phyloP scores from a whole-genome alignment of 2,113 vertebrate species.

The Labrus mixtus region DNA sequence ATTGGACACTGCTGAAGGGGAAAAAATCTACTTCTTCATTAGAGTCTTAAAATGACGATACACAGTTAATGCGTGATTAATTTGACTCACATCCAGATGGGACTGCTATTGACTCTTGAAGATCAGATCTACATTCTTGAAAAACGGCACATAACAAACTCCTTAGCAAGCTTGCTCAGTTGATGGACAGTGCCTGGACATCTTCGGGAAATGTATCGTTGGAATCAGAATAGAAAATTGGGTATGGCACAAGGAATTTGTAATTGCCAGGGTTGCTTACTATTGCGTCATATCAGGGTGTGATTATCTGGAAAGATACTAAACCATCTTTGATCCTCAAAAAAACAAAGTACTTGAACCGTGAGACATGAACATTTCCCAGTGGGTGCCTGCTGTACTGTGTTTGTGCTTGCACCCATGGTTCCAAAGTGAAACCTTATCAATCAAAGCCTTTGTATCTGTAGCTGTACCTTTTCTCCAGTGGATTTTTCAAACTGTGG shows the following conservation, averaged over 20 bases:
- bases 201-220: not conserved
- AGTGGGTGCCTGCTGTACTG: not conserved
- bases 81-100: too few relatives aligned
- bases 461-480: not conserved
- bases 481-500: constrained; percentile 2
- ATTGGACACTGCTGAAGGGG: too few relatives aligned
- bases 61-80: too few relatives aligned
- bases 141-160: not conserved
- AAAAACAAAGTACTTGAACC: not conserved
- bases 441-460: constrained; percentile 1
- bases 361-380: not conserved
- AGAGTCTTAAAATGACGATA: too few relatives aligned
- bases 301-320: not conserved
- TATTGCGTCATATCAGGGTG: not conserved
- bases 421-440: constrained; percentile 1
- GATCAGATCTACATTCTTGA: too few relatives aligned
- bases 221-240: not conserved
- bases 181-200: not conserved
- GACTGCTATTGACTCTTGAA: too few relatives aligned
- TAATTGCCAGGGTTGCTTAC: not conserved
- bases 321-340: not conserved
- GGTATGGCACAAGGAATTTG: not conserved
- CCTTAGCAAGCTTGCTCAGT: not conserved
- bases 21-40: too few relatives aligned
- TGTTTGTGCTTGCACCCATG: not conserved